These are phyloP conservation scores for Tricholaema leucomelas DNA, from an alignment of 2,113 vertebrate genomes.

Conservation along the genomic window DNA sequence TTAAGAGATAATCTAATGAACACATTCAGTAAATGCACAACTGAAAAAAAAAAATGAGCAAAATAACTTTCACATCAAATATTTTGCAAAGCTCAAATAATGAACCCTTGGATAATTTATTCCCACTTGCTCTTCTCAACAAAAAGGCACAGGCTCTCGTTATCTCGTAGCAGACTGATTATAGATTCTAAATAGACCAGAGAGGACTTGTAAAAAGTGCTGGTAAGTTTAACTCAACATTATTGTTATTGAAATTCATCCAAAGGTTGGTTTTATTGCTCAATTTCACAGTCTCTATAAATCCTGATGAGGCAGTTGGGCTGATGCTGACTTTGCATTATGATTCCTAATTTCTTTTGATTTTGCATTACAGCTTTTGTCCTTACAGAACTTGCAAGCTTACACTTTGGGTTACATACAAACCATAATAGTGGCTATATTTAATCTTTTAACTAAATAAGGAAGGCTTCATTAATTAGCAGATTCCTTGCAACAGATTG, in stretches of 20 bases:
- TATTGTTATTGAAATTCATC: constrained; percentile 61
- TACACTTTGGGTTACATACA: background rate
- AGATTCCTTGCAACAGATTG: background rate
- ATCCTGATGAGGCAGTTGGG: constrained; percentile 7
- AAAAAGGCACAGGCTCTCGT: background rate
- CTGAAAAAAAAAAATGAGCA: background rate
- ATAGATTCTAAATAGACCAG: constrained; percentile 60
- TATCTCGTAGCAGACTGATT: constrained; percentile 1
- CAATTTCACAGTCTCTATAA: constrained; percentile 49
- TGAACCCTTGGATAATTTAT: constrained; percentile 13
- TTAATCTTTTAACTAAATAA: constrained; percentile 11
- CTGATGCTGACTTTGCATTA: constrained; percentile 44
- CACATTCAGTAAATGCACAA: background rate
- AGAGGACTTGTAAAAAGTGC: constrained; percentile 34
- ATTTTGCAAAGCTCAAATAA: constrained; percentile 46
- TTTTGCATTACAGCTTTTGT: constrained; percentile 23
- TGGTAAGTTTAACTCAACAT: constrained; percentile 54
- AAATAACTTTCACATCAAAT: constrained; percentile 40
- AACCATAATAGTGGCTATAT: background rate
- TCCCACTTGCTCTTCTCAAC: background rate
- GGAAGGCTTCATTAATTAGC: constrained; percentile 27
- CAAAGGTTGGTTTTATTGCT: constrained; percentile 57
- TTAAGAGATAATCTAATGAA: constrained; percentile 40
- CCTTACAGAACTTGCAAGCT: background rate
- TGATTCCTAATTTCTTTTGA: constrained; percentile 48